Evolutionary conservation across 2,888 invertebrate genomes (phyloP).

Genomic region (Sesia bembeciformis): DNA sequence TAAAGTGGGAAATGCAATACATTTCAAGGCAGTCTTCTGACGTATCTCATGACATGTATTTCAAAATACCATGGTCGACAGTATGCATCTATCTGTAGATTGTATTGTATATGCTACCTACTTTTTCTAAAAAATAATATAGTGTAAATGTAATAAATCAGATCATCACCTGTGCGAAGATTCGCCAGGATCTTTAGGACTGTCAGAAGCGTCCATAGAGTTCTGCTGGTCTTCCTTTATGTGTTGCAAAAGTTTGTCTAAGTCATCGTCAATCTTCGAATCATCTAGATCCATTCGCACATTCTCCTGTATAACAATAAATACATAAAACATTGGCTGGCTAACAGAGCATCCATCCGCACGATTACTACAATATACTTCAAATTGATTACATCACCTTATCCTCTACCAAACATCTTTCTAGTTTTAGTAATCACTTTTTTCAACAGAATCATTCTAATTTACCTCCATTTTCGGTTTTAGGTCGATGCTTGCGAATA

Average conservation of each 20-base stretch:
- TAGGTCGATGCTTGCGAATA: conserved; percentile 81
- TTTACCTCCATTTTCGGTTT: conserved; percentile 80
- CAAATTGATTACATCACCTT: too few relatives aligned
- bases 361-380: too few relatives aligned
- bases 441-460: not conserved
- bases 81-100: too few relatives aligned
- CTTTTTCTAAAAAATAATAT: not conserved
- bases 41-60: too few relatives aligned
- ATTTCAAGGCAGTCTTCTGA: too few relatives aligned
- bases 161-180: conserved; percentile 59
- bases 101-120: not conserved
- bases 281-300: conserved; percentile 87
- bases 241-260: conserved; percentile 91
- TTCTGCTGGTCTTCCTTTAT: conserved; percentile 96
- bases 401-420: too few relatives aligned
- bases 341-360: too few relatives aligned
- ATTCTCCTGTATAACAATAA: conserved; percentile 65
- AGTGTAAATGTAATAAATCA: not conserved
- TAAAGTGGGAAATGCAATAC: too few relatives aligned
- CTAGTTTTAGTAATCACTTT: too few relatives aligned
- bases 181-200: conserved; percentile 87
- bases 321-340: not conserved
- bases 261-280: conserved; percentile 93
- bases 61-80: too few relatives aligned
- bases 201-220: conserved; percentile 91